phyloP scores from a whole-genome alignment of 2,797 vertebrate species.

The Poeciliopsis turneri region DNA sequence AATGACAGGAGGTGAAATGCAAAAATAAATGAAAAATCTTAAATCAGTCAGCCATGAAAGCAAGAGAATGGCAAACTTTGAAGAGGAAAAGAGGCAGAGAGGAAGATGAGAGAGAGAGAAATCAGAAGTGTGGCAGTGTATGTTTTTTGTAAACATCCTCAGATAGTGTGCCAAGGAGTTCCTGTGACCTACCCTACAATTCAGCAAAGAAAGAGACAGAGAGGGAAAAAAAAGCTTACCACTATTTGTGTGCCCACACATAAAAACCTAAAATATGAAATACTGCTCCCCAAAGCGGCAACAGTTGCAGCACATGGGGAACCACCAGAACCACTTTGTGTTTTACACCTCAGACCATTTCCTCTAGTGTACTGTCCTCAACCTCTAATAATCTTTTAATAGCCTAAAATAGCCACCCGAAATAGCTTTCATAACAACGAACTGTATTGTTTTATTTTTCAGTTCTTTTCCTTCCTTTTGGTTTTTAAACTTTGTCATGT shows the following conservation, averaged over 20 bases:
- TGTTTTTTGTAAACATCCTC: constrained; percentile 44
- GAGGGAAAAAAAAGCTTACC: constrained; percentile 29
- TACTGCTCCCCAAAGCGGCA: constrained; percentile 51
- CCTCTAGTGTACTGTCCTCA: constrained; percentile 11
- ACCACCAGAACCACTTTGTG: constrained; percentile 50
- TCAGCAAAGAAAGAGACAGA: constrained; percentile 29
- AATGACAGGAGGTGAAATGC: not conserved
- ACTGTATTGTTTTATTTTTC: constrained; percentile 4
- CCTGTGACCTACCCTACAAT: constrained; percentile 52
- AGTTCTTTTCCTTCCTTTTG: not conserved
- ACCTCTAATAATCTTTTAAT: constrained; percentile 34
- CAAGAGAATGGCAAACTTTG: constrained; percentile 17
- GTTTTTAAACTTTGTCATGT: not conserved
- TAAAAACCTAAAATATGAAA: constrained; percentile 32
- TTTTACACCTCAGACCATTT: constrained; percentile 44
- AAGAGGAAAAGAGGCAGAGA: constrained; percentile 38
- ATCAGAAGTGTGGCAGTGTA: constrained; percentile 26
- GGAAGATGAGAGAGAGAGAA: constrained; percentile 30
- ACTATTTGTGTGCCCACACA: constrained; percentile 34
- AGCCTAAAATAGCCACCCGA: constrained; percentile 18
- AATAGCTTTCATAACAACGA: constrained; percentile 1
- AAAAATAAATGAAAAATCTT: constrained; percentile 2
- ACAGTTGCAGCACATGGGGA: constrained; percentile 62
- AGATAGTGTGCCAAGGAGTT: constrained; percentile 55
- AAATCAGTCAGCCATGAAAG: constrained; percentile 4